These are phyloP conservation scores for Macaria notata DNA, from an alignment of 2,888 invertebrate species.

Conservation along the genomic window DNA sequence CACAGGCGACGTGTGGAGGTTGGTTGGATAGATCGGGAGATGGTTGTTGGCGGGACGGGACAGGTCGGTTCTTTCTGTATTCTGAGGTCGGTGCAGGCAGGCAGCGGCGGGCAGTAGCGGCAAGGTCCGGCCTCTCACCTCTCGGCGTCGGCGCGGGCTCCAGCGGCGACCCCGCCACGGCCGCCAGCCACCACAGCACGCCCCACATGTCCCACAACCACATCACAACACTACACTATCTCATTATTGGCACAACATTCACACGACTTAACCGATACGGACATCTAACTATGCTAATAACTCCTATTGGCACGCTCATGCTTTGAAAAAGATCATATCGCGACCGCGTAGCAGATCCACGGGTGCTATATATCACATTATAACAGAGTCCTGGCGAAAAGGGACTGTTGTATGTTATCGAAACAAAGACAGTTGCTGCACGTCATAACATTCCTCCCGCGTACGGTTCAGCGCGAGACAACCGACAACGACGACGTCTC, in stretches of 20 bases:
- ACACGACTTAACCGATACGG: constrained; percentile 77
- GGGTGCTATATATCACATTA: constrained; percentile 65
- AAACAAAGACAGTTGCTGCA: constrained; percentile 79
- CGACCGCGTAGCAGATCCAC: constrained; percentile 50
- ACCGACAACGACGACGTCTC: constrained; percentile 50
- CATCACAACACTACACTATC: constrained; percentile 82
- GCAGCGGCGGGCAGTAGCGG: constrained; percentile 23
- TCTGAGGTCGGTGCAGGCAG: neutral
- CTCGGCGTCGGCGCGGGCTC: constrained; percentile 66
- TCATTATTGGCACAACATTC: constrained; percentile 81
- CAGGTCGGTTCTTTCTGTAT: too few relatives aligned
- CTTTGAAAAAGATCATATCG: constrained; percentile 73
- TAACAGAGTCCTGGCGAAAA: constrained; percentile 49
- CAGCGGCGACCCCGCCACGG: constrained; percentile 68
- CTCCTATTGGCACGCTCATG: constrained; percentile 79
- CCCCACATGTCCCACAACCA: constrained; percentile 81
- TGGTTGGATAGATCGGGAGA: constrained; percentile 1
- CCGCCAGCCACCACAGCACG: constrained; percentile 71
- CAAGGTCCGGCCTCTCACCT: constrained; percentile 76
- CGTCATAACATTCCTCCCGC: constrained; percentile 77
- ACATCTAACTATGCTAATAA: constrained; percentile 77
- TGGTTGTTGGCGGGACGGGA: neutral
- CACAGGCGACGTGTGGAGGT: constrained; percentile 28
- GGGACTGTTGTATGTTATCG: constrained; percentile 62
- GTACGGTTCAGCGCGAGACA: constrained; percentile 47